Base-by-base conservation (phyloP, 2,797 vertebrate genomes). In the Diglossa cyanea region DNA sequence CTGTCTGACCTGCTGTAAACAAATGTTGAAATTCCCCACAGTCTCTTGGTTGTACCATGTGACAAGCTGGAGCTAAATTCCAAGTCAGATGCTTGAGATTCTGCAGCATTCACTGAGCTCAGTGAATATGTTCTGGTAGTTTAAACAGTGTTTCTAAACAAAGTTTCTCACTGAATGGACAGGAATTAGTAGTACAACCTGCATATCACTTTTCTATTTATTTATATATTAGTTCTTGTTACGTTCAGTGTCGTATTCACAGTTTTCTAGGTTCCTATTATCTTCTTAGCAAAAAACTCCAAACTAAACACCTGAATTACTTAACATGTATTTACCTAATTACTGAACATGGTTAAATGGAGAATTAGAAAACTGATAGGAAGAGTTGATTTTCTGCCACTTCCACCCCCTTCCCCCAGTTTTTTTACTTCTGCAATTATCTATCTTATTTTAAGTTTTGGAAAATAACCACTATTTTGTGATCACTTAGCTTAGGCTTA, bases 391-490 rank as follows among this genome's bases (percentile, higher is more conserved):
- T 75, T 81, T 80, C n/a, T 63, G 9, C 8, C 28, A 71, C 1
- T 1, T 10, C 8, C 8, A 30, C 3, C 2, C 26, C n/a, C 8
- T 7, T 5, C 4, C 4, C 9, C 9, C 3, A 2, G 2, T 6
- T 3, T 17, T 48, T 40, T 31, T 8, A 3, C 1, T 61, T 53
- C 17, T 67, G 3, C 1, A 65, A 6, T 73, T 8, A 39, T 25
- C 4, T 61, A 7, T 28, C 30, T 68, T 60, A 37, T 11, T 40
- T 65, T 68, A 35, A 37, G 31, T 71, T 91, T 48, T 7, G 4
- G 3, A 6, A 9, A 21, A 45, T 39, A 62, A 37, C 0, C 1
- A 40, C 4, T 44, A 40, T 62, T 83, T 47, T 73, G 2, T 28
- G 12, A 7, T 37, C 21, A 54, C 5, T 82, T 75, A 62, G 2